Evolutionary conservation across 2,888 invertebrate genomes (phyloP).

Genomic region (Chloroclysta siterata): DNA sequence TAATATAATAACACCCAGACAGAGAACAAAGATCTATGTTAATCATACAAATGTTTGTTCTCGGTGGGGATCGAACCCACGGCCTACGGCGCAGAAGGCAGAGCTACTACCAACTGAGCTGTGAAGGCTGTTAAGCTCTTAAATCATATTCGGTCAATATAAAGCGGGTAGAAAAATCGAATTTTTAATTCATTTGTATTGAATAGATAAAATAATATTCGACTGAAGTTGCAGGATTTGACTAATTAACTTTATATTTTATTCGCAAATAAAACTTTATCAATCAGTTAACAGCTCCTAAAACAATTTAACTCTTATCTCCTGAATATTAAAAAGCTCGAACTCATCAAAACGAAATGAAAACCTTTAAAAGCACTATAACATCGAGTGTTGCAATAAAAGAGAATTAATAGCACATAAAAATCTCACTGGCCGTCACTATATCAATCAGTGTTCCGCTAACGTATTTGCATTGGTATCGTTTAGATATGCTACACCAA

Average conservation of each 20-base stretch:
- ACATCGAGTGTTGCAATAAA: slow-evolving; percentile 46
- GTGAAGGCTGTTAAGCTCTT: too few relatives aligned
- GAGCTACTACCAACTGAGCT: too few relatives aligned
- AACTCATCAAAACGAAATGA: slow-evolving; percentile 38
- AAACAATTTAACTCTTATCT: slow-evolving; percentile 34
- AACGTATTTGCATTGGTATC: slow-evolving; percentile 61
- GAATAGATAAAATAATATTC: too few relatives aligned
- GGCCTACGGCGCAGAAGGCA: too few relatives aligned
- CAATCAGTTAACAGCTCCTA: slow-evolving; percentile 25
- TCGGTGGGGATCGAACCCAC: too few relatives aligned
- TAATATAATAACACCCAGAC: too few relatives aligned
- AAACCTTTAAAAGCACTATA: slow-evolving; percentile 41
- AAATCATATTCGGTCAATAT: too few relatives aligned
- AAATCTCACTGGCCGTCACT: slow-evolving; percentile 44
- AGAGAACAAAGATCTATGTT: too few relatives aligned
- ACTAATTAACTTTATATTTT: slow-evolving; percentile 1
- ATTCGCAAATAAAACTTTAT: slow-evolving; percentile 16
- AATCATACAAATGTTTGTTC: too few relatives aligned
- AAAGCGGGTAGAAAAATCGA: too few relatives aligned
- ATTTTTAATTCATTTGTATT: too few relatives aligned
- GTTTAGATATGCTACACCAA: slow-evolving; percentile 57
- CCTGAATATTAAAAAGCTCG: slow-evolving; percentile 31
- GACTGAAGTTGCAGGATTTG: neutral
- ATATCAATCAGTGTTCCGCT: slow-evolving; percentile 46
- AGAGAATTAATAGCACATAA: slow-evolving; percentile 51